Evolutionary conservation across 2,113 vertebrate species (phyloP).

Genomic region (Mungos mungo): DNA sequence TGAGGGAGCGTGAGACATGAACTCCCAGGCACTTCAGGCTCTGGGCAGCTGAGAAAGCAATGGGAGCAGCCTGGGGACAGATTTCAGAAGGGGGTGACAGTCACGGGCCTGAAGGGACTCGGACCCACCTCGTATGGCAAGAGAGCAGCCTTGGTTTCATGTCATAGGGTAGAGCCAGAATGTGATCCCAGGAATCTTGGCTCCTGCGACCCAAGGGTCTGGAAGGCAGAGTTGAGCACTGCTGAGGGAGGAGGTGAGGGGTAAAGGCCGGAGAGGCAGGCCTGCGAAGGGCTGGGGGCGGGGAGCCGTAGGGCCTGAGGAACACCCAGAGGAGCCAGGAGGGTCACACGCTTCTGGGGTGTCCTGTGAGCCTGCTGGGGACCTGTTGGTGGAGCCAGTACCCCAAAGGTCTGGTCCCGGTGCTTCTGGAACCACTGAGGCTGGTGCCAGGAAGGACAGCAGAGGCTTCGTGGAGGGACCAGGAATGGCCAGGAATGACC

Average conservation of each 20-base stretch:
- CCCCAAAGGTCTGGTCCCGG: background rate
- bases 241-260: background rate
- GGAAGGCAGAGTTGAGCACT: background rate
- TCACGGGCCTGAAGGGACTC: fast-evolving
- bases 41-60: background rate
- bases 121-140: fast-evolving
- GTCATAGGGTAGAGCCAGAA: background rate
- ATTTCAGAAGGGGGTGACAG: background rate
- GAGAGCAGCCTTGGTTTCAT: background rate
- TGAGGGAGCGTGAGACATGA: fast-evolving
- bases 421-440: background rate
- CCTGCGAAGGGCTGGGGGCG: no score
- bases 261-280: background rate
- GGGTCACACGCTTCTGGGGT: background rate
- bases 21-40: background rate
- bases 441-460: background rate
- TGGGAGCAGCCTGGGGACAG: background rate
- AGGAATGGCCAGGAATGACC: background rate
- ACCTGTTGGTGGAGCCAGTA: background rate
- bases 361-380: background rate
- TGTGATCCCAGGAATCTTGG: background rate
- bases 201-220: background rate
- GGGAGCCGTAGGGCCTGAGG: fast-evolving
- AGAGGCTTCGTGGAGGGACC: background rate
- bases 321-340: background rate